Evolutionary conservation across 1,140 invertebrate genomes (phyloP).

Genomic region (Rhyacophila brunnea): DNA sequence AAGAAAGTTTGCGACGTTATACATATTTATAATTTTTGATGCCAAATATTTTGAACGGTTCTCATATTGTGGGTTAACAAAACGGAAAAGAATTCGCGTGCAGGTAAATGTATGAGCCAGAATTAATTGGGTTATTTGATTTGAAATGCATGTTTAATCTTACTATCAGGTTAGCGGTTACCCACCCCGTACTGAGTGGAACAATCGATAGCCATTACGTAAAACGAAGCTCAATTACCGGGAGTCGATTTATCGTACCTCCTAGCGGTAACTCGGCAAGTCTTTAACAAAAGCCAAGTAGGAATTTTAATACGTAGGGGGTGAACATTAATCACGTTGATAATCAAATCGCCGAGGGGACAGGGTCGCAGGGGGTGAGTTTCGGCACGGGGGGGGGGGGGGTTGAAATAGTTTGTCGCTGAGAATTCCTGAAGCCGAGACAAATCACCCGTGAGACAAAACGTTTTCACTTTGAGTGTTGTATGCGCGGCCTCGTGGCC

Average conservation of each 20-base stretch:
- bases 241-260: not conserved
- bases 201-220: conserved; percentile 2
- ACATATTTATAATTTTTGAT: no score
- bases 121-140: no score
- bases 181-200: not conserved
- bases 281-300: not conserved
- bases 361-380: not conserved
- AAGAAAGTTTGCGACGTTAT: no score
- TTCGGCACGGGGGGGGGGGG: not conserved
- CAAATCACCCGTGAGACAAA: conserved; percentile 20
- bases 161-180: not conserved
- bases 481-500: no score
- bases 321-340: conserved; percentile 33
- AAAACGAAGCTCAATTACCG: no score
- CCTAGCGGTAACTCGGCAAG: no score
- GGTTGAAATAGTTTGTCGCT: conserved; percentile 27
- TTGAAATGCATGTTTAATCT: no score
- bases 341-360: conserved; percentile 26
- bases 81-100: no score
- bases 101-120: no score
- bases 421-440: conserved; percentile 25
- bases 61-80: no score
- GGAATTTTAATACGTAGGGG: conserved; percentile 33
- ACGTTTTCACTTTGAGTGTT: no score
- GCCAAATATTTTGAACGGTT: no score